phyloP scores from a whole-genome alignment of 2,888 invertebrate species.

The Apamea anceps region DNA sequence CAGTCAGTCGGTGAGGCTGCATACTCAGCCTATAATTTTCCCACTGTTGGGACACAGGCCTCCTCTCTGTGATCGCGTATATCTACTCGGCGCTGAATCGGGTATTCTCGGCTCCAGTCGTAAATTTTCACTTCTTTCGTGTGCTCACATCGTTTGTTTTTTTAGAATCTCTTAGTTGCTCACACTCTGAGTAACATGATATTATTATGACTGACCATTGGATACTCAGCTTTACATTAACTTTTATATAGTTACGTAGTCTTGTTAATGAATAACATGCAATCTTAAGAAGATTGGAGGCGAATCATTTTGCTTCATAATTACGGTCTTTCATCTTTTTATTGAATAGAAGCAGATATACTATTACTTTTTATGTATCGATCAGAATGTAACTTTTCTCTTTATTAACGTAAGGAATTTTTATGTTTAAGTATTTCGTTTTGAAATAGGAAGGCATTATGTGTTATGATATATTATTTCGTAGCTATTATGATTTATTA shows the following conservation, averaged over 20 bases:
- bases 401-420: constrained; percentile 12
- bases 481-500: not conserved
- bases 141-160: not conserved
- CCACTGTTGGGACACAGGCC: no score
- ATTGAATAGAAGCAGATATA: constrained; percentile 9
- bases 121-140: not conserved
- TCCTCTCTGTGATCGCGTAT: no score
- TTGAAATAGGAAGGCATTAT: constrained; percentile 10
- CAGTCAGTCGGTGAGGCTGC: no score
- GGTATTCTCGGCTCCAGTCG: not conserved
- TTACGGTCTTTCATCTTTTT: constrained; percentile 33
- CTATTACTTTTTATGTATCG: constrained; percentile 28
- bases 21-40: no score
- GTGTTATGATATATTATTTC: not conserved
- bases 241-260: constrained; percentile 21
- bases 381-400: constrained; percentile 28
- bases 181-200: not conserved
- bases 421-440: constrained; percentile 7
- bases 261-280: constrained; percentile 29
- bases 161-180: not conserved
- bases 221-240: constrained; percentile 13
- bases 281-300: constrained; percentile 30
- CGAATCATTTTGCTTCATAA: constrained; percentile 36
- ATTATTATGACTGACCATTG: not conserved
- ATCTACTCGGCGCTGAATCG: not conserved